Base-by-base conservation (phyloP, 2,888 invertebrate genomes). In the Lycaena phlaeas region DNA sequence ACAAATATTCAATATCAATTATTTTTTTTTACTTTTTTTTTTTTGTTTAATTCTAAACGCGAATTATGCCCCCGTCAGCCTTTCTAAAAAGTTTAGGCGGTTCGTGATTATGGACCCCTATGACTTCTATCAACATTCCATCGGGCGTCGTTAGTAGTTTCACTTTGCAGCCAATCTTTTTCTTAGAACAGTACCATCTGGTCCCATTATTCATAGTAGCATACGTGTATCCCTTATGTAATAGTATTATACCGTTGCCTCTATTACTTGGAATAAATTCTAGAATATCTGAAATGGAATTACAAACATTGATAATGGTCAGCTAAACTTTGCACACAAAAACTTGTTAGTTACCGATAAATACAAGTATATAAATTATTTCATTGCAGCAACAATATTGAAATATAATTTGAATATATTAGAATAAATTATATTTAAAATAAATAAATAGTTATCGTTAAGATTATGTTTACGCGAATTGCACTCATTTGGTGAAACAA, bases 181-280 rank as follows among this genome's bases (percentile, higher is more conserved):
- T 62, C 28, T 54, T 48, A 3, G 50, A 48, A 18, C 50, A 50
- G 27, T 57, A 54, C 53, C 56, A 59, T 1, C 43, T 40, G 1
- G 44, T 43, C 7, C 45, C 37, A 5, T n/a, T 17, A 7, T 46
- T 48, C 17, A 37, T 46, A 34, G 53, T 52, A 0, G 54, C 47
- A 15, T 55, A 65, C 0, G 61, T 64, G 41, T 47, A 64, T 0
- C 56, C 56, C 4, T 45, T 49, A 4, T 59, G 65, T 3, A 57
- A 34, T 2, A 57, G 49, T 48, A 66, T 42, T 1, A 53, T 47
- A 22, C 64, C 54, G 40, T 59, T 66, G 3, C 44, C 36, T 2
- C 51, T 38, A 10, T 39, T 41, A 10, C 36, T 40, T 2, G 43
- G 43, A 6, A 40, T 12, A 22, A 40, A 37, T 27, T 43, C 43